phyloP scores from a whole-genome alignment of 2,113 vertebrate species.

The Dasyornis broadbenti region DNA sequence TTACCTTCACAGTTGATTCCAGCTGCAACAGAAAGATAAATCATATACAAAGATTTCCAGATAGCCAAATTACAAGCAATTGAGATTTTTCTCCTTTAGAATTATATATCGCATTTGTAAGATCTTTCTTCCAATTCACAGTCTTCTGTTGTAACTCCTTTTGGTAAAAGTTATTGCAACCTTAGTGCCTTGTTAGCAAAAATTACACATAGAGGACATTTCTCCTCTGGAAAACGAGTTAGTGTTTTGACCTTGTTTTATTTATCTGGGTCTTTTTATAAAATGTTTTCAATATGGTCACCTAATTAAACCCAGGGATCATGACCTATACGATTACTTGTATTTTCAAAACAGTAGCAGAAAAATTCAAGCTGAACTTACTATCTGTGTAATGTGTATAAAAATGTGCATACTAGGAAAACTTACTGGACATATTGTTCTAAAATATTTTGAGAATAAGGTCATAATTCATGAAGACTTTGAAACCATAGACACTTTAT shows the following conservation, averaged over 20 bases:
- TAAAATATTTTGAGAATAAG: not conserved
- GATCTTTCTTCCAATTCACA: not conserved
- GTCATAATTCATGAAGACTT: not conserved
- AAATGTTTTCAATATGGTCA: not conserved
- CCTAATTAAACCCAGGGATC: conserved; percentile 18
- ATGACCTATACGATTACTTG: not conserved
- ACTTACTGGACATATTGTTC: not conserved
- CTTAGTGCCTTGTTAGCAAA: not conserved
- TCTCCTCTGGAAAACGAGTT: not conserved
- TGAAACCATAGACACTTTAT: not conserved
- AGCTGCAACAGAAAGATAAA: conserved; percentile 41
- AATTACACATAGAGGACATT: not conserved
- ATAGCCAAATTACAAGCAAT: not conserved
- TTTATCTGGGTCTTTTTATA: not conserved
- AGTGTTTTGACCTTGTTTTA: conserved; percentile 23
- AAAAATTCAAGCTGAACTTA: not conserved
- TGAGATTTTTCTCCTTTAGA: conserved; percentile 14
- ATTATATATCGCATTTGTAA: not conserved
- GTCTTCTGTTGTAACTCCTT: not conserved
- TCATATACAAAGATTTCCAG: conserved; percentile 11
- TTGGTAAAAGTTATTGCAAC: not conserved
- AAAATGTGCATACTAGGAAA: not conserved
- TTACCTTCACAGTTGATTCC: conserved; percentile 35
- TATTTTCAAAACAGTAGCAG: not conserved
- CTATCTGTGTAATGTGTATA: not conserved